Evolutionary conservation across 2,797 vertebrate genomes (phyloP).

Genomic region (Simalia tracyae): DNA sequence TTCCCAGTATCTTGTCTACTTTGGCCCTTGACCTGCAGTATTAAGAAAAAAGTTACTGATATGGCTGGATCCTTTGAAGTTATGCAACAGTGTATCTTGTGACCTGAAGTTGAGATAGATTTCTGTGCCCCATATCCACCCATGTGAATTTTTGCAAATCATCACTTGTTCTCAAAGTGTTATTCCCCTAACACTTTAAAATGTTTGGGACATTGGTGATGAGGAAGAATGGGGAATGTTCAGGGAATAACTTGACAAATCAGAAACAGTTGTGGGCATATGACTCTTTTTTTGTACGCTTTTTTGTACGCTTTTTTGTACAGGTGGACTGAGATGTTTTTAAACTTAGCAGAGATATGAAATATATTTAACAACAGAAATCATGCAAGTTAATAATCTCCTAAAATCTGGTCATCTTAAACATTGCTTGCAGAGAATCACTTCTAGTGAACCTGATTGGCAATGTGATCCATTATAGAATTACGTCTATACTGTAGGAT

Average conservation of each 20-base stretch:
- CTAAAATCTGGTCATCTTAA: background rate
- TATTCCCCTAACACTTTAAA: background rate
- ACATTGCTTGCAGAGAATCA: background rate
- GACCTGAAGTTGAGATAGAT: background rate
- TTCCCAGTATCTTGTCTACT: background rate
- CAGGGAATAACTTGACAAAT: background rate
- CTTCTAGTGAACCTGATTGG: background rate
- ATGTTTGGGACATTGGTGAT: background rate
- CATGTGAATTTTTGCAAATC: background rate
- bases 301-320: background rate
- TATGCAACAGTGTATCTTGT: background rate
- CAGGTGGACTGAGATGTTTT: background rate
- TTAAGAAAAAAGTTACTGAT: background rate
- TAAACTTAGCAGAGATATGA: background rate
- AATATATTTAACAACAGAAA: background rate
- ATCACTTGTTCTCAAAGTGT: background rate
- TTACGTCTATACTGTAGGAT: background rate
- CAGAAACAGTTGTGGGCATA: background rate
- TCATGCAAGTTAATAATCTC: background rate
- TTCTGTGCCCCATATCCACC: background rate
- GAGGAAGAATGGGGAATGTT: too few relatives aligned
- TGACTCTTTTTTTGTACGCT: background rate
- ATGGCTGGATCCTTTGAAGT: background rate
- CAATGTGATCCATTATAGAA: background rate
- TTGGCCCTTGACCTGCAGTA: background rate